phyloP scores from a whole-genome alignment of 2,797 vertebrate genomes.

The Enteromius trimaculatus region DNA sequence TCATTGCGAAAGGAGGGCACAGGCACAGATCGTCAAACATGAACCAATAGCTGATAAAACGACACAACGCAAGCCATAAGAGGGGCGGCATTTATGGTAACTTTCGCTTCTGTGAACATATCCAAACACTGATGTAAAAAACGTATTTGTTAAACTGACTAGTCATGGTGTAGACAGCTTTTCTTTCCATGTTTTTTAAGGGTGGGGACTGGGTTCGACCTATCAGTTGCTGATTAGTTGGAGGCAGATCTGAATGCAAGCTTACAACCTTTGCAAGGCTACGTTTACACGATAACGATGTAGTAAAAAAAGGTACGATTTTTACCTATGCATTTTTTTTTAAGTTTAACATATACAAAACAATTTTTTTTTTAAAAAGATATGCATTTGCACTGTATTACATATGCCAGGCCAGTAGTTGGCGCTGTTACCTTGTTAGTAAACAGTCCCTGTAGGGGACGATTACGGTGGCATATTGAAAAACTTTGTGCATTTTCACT shows the following conservation, averaged over 20 bases:
- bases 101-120: not conserved
- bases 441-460: too few species aligned
- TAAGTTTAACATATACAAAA: not conserved
- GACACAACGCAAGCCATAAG: not conserved
- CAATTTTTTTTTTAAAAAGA: not conserved
- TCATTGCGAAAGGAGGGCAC: conserved; percentile 8
- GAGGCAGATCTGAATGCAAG: not conserved
- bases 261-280: not conserved
- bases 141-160: not conserved
- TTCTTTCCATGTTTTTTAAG: not conserved
- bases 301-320: too few species aligned
- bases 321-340: too few species aligned
- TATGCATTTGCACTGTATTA: not conserved
- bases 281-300: too few species aligned
- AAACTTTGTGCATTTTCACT: too few species aligned
- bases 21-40: conserved; percentile 29
- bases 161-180: not conserved
- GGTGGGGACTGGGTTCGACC: not conserved
- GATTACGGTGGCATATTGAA: too few species aligned
- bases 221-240: not conserved
- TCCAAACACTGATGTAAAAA: not conserved
- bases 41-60: conserved; percentile 4
- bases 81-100: not conserved
- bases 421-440: not conserved
- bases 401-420: not conserved